phyloP scores from a whole-genome alignment of 2,113 vertebrate genomes.

The Odontesthes bonariensis region DNA sequence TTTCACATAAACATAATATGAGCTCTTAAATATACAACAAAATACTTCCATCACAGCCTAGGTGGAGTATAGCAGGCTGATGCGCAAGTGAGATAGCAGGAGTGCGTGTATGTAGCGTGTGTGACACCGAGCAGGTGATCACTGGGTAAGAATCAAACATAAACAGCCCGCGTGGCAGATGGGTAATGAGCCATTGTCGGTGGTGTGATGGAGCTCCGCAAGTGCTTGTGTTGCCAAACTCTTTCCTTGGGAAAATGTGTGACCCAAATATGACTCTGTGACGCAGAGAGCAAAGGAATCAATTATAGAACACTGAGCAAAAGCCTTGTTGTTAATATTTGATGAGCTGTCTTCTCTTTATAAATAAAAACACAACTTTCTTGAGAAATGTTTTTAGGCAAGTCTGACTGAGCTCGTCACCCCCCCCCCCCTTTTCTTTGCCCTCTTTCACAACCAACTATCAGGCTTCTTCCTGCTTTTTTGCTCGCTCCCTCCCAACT shows the following conservation, averaged over 20 bases:
- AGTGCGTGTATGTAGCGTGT: constrained; percentile 1
- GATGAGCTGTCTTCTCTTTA: constrained; percentile 60
- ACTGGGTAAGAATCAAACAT: constrained; percentile 56
- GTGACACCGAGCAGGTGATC: constrained; percentile 65
- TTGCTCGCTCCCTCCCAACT: constrained; percentile 10
- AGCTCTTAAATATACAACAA: not conserved
- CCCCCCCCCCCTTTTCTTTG: constrained; percentile 1
- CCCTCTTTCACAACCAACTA: constrained; percentile 12
- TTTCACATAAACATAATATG: not conserved
- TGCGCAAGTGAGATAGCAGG: constrained; percentile 6
- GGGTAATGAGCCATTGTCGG: constrained; percentile 69
- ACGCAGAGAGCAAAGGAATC: constrained; percentile 68
- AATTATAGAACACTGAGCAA: constrained; percentile 70
- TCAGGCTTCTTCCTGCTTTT: constrained; percentile 3
- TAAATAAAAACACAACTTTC: constrained; percentile 63
- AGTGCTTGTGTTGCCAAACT: constrained; percentile 20
- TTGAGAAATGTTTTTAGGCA: constrained; percentile 43
- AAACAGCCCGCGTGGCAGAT: constrained; percentile 63
- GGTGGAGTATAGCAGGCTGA: constrained; percentile 9
- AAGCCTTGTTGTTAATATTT: constrained; percentile 69
- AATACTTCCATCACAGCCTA: not conserved
- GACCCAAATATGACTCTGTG: constrained; percentile 73
- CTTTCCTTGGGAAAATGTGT: constrained; percentile 60
- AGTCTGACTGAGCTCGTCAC: constrained; percentile 17
- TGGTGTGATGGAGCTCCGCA: constrained; percentile 20